Evolutionary conservation across 2,113 vertebrate species (phyloP), one percentile per base, ranked within the genome.

Genomic region (Corvus cornix): DNA sequence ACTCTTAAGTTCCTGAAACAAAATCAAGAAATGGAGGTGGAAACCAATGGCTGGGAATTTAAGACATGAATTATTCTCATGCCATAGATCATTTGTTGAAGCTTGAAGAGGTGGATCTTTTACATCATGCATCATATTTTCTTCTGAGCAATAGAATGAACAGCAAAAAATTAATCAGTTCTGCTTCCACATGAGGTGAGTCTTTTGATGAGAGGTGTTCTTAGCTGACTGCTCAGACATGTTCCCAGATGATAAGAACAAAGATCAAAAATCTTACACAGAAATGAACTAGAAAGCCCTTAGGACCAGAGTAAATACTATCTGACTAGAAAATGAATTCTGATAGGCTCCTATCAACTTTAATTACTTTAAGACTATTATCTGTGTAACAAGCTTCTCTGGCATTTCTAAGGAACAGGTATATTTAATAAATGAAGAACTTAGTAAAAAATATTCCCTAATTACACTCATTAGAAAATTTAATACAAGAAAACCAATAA

Each of bases 311-410:
- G 28, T 52, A 92, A 96, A 93, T 92, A 72, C 55, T 77, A 23
- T 84, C 73, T 78, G 39, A 68, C 48, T 60, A 87, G 64, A 70
- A 86, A 93, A 84, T 75, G 14, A 86, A 49, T 92, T 90, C 48
- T 59, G 80, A 87, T 90, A 93, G 68, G 64, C 22, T 77, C 28
- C 52, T 84, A 87, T 95, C 83, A 87, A 41, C 76, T 89, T 89
- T 76, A 91, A 95, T 97, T 96, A 91, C 60, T 84, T 90, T 63
- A 89, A 89, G 68, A 52, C 80, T 90, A 41, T 84, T 93, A 95
- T 60, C 31, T 52, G 37, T 11, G 41, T 78, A 87, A 90, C 48
- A 67, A 60, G 69, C 11, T 90, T 89, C 80, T 70, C 56, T 60
- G 49, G 33, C 27, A 72, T 87, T 90, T 93, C 30, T 75, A 78